Base-by-base conservation (phyloP, 2,797 vertebrate genomes). In the Platyrinchus mystaceus region DNA sequence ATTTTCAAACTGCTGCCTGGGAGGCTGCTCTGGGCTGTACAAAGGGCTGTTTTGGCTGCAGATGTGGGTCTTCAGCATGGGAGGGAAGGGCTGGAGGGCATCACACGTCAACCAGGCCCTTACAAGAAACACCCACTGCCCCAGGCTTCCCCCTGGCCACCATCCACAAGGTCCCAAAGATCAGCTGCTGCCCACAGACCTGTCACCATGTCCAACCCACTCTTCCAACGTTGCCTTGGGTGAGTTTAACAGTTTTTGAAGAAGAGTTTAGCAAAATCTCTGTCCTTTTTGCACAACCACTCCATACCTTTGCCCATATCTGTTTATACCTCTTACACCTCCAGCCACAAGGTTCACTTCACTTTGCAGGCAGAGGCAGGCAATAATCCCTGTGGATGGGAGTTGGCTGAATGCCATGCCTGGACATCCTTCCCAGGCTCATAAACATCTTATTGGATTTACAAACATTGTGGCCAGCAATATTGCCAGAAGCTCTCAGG, bases 321-420 rank as follows among this genome's bases (percentile, higher is more conserved):
- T 34, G 39, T 7, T 52, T 4, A 4, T 1, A 13, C 12, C 15
- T 27, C 37, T 23, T 10, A 19, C 0, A 3, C 2, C 46, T 58
- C 21, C 20, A 6, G 55, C 26, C 18, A 6, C 1, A 0, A 34
- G 28, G 22, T 23, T 5, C 14, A 0, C 7, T 18, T 37, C 5
- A 0, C 11, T 7, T 4, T 16, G 28, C 30, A 32, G 81, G 46
- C 81, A 82, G 49, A 28, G 8, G 12, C 6, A 22, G 39, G 26
- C 34, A 47, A 16, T 4, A 43, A 24, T 18, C 62, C 73, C 70
- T 30, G 67, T 0, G 1, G 50, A 1, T 3, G 23, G 7, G 28
- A 23, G 34, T 3, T 26, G 43, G 28, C 53, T 87, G 85, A 22
- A 24, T 50, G 26, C 37, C 0, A 0, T 2, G 3, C 11, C 79